Base-by-base conservation (phyloP, 2,113 vertebrate species). In the Rallus limicola region DNA sequence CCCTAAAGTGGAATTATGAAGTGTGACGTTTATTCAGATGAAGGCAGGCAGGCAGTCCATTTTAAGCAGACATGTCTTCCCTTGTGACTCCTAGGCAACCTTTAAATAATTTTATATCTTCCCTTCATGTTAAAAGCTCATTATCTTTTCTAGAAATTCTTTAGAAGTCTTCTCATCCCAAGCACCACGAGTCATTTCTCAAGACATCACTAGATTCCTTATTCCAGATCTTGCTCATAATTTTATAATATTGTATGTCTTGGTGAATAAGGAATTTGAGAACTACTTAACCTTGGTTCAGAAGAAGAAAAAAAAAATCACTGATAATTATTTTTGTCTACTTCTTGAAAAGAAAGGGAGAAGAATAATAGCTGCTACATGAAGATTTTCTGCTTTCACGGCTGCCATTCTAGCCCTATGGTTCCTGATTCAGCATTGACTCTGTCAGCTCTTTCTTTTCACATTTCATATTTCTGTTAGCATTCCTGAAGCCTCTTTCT, bases 31-130 rank as follows among this genome's bases (percentile, higher is more conserved):
- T 95, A 96, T 93, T 96, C 80, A 91, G 77, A 91, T 89, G 74
- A 89, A 95, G 72, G 90, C 48, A 91, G 84, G 83, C 83, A 96
- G 80, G 24, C 81, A 89, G 83, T 62, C 77, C 20, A 36, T 92
- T 96, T 94, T 80, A 93, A 91, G 83, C 44, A 92, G 65, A 68
- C 26, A 46, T 93, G n/a, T 94, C 74, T 91, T 94, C 59, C 72
- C 86, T 29, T 85, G 78, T 93, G 90, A 96, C 69, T 96, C n/a
- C 77, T 36, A 93, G 80, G 58, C 69, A 95, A 95, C 81, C 74
- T 94, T 94, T 92, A 92, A 88, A 94, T 92, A 96, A 93, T 93
- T 97, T 96, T 67, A 93, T 58, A 72, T 91, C 92, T 93, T 92
- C n/a, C 36, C 83, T 93, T 93, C 86, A 79, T 93, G 90, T 91